Conservation (phyloP, 1,140 invertebrate species). For the Lepidurus apus region DNA sequence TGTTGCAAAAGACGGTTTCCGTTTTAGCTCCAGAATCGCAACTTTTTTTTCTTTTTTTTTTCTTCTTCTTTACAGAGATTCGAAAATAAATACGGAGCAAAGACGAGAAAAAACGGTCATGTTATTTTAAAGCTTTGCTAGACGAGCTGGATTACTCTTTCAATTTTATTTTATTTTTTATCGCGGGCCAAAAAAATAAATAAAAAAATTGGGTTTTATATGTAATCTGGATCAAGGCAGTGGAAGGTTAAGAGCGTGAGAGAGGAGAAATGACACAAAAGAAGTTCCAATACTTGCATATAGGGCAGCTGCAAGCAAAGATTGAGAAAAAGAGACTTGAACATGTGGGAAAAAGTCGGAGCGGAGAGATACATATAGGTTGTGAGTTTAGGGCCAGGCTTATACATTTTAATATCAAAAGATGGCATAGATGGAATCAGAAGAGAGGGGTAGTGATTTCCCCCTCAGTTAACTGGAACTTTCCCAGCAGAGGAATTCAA, state of each 20-base stretch:
- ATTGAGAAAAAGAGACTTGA: background rate
- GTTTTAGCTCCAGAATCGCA: background rate
- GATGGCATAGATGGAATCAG: background rate
- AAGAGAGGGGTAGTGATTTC: background rate
- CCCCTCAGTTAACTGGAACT: background rate
- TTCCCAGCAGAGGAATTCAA: background rate
- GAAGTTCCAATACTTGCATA: background rate
- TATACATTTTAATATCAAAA: background rate
- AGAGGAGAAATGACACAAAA: background rate
- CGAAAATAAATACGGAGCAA: background rate
- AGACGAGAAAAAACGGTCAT: background rate
- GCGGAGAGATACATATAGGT: background rate
- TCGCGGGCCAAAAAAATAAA: too few species aligned
- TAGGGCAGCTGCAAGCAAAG: background rate
- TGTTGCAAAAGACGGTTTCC: slow-evolving; percentile 11
- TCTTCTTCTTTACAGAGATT: background rate
- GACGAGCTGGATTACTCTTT: too few species aligned
- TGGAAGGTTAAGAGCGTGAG: background rate
- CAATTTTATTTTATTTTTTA: too few species aligned
- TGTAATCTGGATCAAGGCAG: background rate
- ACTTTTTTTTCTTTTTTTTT: too few species aligned
- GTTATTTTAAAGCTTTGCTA: too few species aligned
- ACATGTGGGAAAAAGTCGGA: slow-evolving; percentile 10
- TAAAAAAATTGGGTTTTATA: too few species aligned
- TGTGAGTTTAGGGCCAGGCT: background rate